Base-by-base conservation (phyloP, 2,888 invertebrate species). In the Pardosa pseudoannulata region DNA sequence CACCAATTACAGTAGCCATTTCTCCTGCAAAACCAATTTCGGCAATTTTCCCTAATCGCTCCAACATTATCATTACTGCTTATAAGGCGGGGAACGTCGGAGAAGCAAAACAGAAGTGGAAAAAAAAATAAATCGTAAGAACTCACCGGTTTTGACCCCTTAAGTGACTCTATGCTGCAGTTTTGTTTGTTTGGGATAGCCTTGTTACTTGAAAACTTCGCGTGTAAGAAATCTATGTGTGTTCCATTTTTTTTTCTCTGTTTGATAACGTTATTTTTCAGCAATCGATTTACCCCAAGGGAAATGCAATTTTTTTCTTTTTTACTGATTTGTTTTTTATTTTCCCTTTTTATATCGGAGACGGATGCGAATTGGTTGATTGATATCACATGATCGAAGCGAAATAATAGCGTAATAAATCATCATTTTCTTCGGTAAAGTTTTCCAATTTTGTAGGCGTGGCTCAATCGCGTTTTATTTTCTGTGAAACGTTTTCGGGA, bases 21-120 rank as follows among this genome's bases (percentile, higher is more conserved):
- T 71, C n/a, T 65, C 72, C 78, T 76, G 71, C 78, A 39, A n/a
- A n/a, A 67, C 76, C 83, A 78, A 83, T 83, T 83, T 78, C 71
- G 56, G 76, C 83, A 83, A 83, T 78, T 83, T 83, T 83, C 67
- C n/a, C 83, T 83, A 83, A 83, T 83, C 83, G 83, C 39, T 41
- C 78, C 7, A 71, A 78, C 83, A 71, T 83, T 83, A 83, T 83
- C 83, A 83, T 83, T 83, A 81, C 75, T 13, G n/a, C 68, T 36
- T 3, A 1, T n/a, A 16, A n/a, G n/a, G 65, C 11, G 65, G 11
- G 29, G 29, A n/a, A 62, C 28, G 23, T 62, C 29, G 13, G 9
- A 29, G 31, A 65, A 62, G 29, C 3, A 28, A 27, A 65, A 65
- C 11, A n/a, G 29, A 65, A 23, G n/a, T n/a, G n/a, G 9, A 62